A percentile compares a stretch with the other conserved stretches of the same genome.
Conservation (phyloP, 2,113 vertebrate genomes). For the Mastomys natalensis region DNA sequence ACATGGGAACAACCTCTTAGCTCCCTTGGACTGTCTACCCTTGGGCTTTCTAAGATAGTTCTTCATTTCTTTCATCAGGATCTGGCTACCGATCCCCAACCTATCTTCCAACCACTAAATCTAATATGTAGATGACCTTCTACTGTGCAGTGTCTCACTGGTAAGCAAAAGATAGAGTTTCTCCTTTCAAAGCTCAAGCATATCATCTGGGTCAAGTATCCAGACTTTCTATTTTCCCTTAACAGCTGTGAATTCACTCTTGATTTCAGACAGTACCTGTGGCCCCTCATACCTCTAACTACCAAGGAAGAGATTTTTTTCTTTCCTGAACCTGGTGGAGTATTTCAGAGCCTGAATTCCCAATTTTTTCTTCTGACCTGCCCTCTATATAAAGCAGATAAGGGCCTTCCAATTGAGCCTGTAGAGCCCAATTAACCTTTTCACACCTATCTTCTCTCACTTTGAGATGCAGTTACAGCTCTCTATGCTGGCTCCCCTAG, state of each 20-base stretch:
- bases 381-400: neutral
- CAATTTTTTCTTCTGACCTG: neutral
- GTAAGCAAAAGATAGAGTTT: neutral
- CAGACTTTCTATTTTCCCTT: neutral
- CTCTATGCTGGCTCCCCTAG: neutral
- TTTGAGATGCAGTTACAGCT: too few relatives aligned
- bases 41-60: neutral
- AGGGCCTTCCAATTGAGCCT: neutral
- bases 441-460: neutral
- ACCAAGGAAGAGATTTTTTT: neutral
- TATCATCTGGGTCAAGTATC: neutral
- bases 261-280: neutral
- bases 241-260: neutral
- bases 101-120: neutral
- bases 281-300: neutral
- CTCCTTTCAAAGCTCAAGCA: neutral
- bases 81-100: neutral
- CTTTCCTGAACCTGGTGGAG: neutral
- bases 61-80: neutral
- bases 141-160: neutral
- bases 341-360: neutral
- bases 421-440: neutral
- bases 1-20: neutral
- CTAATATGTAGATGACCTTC: neutral
- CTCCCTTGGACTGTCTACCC: neutral